phyloP scores from a whole-genome alignment of 2,113 vertebrate species.

The Chamaetylas fuelleborni region DNA sequence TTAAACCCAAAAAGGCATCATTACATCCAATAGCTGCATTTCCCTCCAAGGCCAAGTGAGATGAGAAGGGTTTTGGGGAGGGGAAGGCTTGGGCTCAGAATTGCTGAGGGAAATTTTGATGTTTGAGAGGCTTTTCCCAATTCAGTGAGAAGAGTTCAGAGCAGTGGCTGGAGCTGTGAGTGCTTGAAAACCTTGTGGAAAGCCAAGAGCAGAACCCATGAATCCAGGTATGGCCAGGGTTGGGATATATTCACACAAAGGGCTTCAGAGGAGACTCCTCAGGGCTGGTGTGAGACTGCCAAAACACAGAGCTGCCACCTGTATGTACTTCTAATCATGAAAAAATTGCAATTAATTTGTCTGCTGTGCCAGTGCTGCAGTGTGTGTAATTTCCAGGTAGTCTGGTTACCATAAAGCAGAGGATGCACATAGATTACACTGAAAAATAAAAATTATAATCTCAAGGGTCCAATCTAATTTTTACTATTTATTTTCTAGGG shows the following conservation, averaged over 20 bases:
- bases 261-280: background rate
- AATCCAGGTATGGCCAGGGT: background rate
- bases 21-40: background rate
- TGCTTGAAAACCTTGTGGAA: background rate
- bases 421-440: background rate
- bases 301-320: background rate
- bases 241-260: background rate
- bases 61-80: background rate
- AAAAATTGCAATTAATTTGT: background rate
- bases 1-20: background rate
- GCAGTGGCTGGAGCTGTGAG: background rate
- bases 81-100: background rate
- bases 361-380: background rate
- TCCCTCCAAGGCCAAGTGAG: background rate
- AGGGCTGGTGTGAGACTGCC: background rate
- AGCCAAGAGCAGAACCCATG: background rate
- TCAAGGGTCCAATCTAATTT: accelerated
- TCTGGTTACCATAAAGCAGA: background rate
- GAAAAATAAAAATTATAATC: background rate
- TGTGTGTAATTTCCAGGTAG: background rate
- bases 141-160: background rate
- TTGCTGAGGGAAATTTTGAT: background rate
- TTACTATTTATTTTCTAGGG: background rate
- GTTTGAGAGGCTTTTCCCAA: background rate
- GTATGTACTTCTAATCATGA: too few relatives aligned